Evolutionary conservation across 2,113 vertebrate species (phyloP).

Genomic region (Eretmochelys imbricata): DNA sequence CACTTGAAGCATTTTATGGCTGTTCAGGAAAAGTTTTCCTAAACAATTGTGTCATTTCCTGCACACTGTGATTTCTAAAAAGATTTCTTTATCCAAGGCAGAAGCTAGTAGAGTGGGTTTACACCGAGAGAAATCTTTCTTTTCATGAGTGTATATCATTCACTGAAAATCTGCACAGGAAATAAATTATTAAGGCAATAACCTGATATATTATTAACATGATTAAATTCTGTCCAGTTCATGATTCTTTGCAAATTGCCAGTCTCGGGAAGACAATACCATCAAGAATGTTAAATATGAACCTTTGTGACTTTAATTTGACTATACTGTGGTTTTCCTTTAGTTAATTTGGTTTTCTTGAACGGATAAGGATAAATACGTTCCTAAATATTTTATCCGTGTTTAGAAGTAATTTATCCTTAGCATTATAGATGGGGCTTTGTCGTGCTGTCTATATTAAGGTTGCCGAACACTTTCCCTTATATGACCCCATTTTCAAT

Average conservation of each 20-base stretch:
- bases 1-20: not conserved
- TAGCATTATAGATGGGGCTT: not conserved
- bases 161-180: not conserved
- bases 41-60: not conserved
- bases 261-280: not conserved
- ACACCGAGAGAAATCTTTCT: not conserved
- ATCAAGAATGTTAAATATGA: slow-evolving; percentile 14
- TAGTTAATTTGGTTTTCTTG: not conserved
- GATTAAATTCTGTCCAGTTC: slow-evolving; percentile 28
- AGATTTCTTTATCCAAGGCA: not conserved
- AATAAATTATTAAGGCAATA: slow-evolving; percentile 38
- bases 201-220: slow-evolving; percentile 10
- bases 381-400: not conserved
- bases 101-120: not conserved
- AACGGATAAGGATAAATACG: not conserved
- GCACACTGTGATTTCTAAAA: not conserved
- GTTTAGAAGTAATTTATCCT: not conserved
- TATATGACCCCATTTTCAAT: not conserved
- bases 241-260: slow-evolving; percentile 45
- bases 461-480: not conserved
- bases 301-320: slow-evolving; percentile 40
- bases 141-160: not conserved
- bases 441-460: not conserved
- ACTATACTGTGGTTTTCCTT: not conserved
- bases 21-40: not conserved